A percentile compares a stretch with the other conserved stretches of the same genome.
These are phyloP conservation scores for Malaclemys terrapin DNA, from an alignment of 2,113 vertebrate genomes.

Conservation along the genomic window DNA sequence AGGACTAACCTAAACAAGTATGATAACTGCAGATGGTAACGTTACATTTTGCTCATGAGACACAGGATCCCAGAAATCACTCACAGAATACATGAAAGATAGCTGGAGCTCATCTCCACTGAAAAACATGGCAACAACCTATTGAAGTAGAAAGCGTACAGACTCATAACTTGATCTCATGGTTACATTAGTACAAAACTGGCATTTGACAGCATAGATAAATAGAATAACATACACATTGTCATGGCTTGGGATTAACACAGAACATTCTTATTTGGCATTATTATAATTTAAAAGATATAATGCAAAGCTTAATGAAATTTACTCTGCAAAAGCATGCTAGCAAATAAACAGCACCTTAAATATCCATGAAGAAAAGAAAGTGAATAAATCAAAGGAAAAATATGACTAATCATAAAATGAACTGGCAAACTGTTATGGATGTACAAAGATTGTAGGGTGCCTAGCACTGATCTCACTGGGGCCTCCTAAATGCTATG, in stretches of 20 bases:
- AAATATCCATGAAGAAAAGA: background rate
- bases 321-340: background rate
- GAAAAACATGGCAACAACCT: background rate
- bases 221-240: background rate
- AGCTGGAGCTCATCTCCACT: background rate
- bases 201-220: background rate
- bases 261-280: background rate
- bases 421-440: background rate
- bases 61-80: background rate
- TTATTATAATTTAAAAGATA: background rate
- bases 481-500: background rate
- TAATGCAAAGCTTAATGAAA: background rate
- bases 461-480: background rate
- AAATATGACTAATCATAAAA: background rate
- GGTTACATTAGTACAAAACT: background rate
- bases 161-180: background rate
- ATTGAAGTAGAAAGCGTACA: background rate
- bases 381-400: background rate
- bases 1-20: background rate
- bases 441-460: background rate
- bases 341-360: background rate
- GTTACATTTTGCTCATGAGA: background rate
- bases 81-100: background rate
- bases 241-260: background rate
- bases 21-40: background rate